Percentiles rank a stretch among this genome's conserved stretches.
phyloP scores from a whole-genome alignment of 2,113 vertebrate genomes.

The Antechinus stuartii region DNA sequence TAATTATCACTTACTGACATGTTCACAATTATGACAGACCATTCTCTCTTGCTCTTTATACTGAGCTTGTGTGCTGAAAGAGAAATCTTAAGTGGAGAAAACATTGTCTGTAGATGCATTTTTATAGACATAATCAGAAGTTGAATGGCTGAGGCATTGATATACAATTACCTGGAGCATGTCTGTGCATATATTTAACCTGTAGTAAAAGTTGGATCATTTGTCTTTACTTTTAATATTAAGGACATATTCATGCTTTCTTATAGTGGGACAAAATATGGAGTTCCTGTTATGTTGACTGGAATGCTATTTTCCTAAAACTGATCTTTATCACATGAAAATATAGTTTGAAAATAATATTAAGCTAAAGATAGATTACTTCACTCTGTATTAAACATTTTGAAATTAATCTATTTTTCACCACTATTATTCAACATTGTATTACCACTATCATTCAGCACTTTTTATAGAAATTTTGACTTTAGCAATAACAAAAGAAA shows the following conservation, averaged over 20 bases:
- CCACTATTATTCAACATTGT: no score
- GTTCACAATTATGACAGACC: conserved; percentile 5
- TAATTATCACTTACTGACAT: conserved; percentile 38
- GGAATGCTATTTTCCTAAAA: neutral
- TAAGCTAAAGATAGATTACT: neutral
- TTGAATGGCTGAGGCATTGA: neutral
- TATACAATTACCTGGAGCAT: neutral
- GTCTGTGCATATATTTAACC: neutral
- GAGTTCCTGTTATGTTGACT: no score
- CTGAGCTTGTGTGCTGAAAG: conserved; percentile 16
- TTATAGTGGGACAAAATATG: no score
- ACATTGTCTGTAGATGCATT: neutral
- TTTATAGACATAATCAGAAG: neutral
- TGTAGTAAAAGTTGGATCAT: neutral
- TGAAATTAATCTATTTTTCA: neutral
- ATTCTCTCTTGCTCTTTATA: neutral
- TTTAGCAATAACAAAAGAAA: no score
- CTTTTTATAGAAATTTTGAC: no score
- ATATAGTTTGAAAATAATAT: neutral
- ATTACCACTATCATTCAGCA: no score
- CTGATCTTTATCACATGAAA: neutral
- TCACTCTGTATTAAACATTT: neutral
- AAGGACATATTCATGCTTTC: neutral
- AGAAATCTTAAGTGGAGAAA: neutral
- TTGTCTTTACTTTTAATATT: neutral